A percentile compares a stretch with the other conserved stretches of the same genome.
These are phyloP conservation scores for Papilio glaucus DNA, from an alignment of 1,140 invertebrate genomes.

Conservation along the genomic window DNA sequence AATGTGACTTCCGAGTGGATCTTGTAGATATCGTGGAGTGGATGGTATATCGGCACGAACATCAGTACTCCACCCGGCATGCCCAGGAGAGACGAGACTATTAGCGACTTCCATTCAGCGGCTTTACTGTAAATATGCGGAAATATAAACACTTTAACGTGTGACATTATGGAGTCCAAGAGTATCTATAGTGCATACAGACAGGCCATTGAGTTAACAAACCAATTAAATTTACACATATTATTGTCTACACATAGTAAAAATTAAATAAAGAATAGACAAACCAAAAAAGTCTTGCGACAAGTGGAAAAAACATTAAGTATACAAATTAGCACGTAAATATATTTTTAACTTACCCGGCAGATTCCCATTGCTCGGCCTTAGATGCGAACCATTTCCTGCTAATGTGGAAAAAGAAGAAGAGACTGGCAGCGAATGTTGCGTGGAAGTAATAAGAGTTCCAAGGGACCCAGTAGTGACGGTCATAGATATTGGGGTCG, in stretches of 20 bases:
- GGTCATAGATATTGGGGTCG: conserved; percentile 91
- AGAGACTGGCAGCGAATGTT: conserved; percentile 89
- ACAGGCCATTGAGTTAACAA: too few relatives aligned
- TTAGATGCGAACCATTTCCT: conserved; percentile 83
- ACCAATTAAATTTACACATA: too few relatives aligned
- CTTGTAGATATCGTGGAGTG: conserved; percentile 87
- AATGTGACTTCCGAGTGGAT: conserved; percentile 90
- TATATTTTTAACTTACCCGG: conserved; percentile 73
- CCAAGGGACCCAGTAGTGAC: conserved; percentile 91
- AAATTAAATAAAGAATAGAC: too few relatives aligned
- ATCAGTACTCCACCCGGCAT: conserved; percentile 88
- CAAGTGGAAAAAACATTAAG: too few relatives aligned
- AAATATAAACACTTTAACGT: too few relatives aligned
- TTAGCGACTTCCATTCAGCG: conserved; percentile 84
- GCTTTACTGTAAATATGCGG: conserved; percentile 76
- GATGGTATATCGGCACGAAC: conserved; percentile 90
- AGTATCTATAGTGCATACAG: too few relatives aligned
- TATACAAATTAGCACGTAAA: too few relatives aligned
- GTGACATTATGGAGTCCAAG: too few relatives aligned
- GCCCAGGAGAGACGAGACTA: conserved; percentile 85
- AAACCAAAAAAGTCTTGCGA: too few relatives aligned
- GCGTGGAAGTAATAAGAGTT: conserved; percentile 93
- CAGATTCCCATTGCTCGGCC: conserved; percentile 81
- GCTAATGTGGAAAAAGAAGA: conserved; percentile 86
- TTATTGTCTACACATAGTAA: too few relatives aligned